Evolutionary conservation across 1,140 invertebrate species (phyloP).

Genomic region (Ectropis grisescens): DNA sequence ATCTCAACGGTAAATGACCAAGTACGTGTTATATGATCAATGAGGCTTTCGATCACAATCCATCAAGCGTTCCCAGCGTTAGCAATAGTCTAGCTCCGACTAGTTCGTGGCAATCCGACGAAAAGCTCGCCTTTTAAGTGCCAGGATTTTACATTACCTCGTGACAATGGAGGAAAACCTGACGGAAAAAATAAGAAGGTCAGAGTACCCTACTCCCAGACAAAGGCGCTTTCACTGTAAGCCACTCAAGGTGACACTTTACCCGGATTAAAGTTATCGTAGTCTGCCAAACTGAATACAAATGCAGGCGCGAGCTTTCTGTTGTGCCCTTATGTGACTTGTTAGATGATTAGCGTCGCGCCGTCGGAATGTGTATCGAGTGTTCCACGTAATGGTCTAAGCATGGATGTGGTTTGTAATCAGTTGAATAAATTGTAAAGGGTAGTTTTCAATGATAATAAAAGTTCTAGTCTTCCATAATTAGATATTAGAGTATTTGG

Average conservation of each 20-base stretch:
- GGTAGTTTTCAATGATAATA: no score
- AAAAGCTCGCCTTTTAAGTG: constrained; percentile 33
- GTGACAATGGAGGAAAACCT: constrained; percentile 42
- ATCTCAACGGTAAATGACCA: constrained; percentile 43
- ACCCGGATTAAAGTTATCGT: constrained; percentile 66
- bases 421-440: no score
- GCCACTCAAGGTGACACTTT: constrained; percentile 66
- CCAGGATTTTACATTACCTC: constrained; percentile 36
- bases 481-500: no score
- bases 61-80: constrained; percentile 31
- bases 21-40: constrained; percentile 50
- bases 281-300: constrained; percentile 62
- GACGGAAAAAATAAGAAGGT: constrained; percentile 51
- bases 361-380: no score
- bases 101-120: constrained; percentile 27
- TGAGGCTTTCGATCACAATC: constrained; percentile 57
- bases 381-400: no score
- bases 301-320: constrained; percentile 31
- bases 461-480: no score
- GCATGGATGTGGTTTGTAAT: no score
- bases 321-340: constrained; percentile 15
- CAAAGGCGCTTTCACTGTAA: constrained; percentile 57
- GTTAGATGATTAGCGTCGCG: constrained; percentile 17
- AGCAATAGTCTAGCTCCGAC: constrained; percentile 33
- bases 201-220: constrained; percentile 40